Evolutionary conservation across 1,140 invertebrate genomes (phyloP).

Genomic region (Bilobella aurantiaca): DNA sequence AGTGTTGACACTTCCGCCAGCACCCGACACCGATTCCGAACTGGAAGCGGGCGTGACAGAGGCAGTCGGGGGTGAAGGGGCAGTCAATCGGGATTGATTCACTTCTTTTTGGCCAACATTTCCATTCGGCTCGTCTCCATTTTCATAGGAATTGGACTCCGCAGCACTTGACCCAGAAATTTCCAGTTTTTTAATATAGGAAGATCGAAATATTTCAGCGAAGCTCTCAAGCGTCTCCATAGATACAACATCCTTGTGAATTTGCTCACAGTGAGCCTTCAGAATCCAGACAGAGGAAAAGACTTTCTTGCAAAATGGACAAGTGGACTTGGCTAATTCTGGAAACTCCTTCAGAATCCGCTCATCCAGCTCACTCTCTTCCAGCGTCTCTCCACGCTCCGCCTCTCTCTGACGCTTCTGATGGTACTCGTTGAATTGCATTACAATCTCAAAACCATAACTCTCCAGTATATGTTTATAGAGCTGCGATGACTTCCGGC

Average conservation of each 20-base stretch:
- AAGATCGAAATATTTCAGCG: slow-evolving; percentile 75
- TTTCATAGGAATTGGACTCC: too few species aligned
- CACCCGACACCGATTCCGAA: slow-evolving; percentile 44
- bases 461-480: slow-evolving; percentile 83
- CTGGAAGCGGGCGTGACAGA: slow-evolving; percentile 52
- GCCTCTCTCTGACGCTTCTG: slow-evolving; percentile 53
- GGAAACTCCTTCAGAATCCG: slow-evolving; percentile 50
- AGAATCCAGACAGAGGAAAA: slow-evolving; percentile 92
- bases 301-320: slow-evolving; percentile 80
- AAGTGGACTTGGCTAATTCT: slow-evolving; percentile 62
- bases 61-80: slow-evolving; percentile 50
- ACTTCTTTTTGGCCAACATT: slow-evolving; percentile 8
- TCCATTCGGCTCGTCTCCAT: slow-evolving; percentile 4
- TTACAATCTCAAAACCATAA: slow-evolving; percentile 88
- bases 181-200: slow-evolving; percentile 69
- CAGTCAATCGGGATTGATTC: slow-evolving; percentile 38
- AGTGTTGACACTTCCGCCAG: slow-evolving; percentile 40
- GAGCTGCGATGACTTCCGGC: slow-evolving; percentile 61
- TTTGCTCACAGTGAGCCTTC: slow-evolving; percentile 90
- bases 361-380: slow-evolving; percentile 38
- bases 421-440: slow-evolving; percentile 90
- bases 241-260: slow-evolving; percentile 81
- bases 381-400: slow-evolving; percentile 39
- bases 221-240: slow-evolving; percentile 80
- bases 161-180: too few species aligned